Evolutionary conservation across 2,113 vertebrate genomes (phyloP).

Genomic region (Passer domesticus): DNA sequence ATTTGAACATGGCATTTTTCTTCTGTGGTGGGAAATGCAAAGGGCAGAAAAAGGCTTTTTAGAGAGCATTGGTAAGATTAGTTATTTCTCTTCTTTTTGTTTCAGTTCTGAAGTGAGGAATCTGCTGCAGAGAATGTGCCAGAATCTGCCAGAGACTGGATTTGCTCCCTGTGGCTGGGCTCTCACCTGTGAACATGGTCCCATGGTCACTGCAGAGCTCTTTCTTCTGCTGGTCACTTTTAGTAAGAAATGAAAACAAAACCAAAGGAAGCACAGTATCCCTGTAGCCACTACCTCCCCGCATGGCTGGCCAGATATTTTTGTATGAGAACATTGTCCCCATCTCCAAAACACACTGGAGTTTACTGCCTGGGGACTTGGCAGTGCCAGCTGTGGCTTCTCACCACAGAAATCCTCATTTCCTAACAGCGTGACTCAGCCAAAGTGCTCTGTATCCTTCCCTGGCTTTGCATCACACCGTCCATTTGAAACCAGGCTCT

Average conservation of each 20-base stretch:
- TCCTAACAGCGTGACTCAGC: not conserved
- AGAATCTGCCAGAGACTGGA: accelerated
- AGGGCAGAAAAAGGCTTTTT: not conserved
- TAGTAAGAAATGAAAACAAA: not conserved
- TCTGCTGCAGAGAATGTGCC: not conserved
- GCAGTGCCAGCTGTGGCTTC: not conserved
- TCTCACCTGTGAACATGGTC: accelerated
- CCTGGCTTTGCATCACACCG: not conserved
- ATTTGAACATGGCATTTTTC: not conserved
- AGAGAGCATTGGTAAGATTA: not conserved
- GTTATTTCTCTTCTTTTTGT: not conserved
- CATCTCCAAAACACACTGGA: not conserved
- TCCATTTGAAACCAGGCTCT: not conserved
- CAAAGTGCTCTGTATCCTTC: not conserved
- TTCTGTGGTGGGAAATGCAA: not conserved
- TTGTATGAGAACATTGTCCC: not conserved
- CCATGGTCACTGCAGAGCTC: not conserved
- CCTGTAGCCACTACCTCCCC: not conserved
- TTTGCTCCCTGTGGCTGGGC: not conserved
- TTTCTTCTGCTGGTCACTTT: not conserved
- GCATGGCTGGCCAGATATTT: not conserved
- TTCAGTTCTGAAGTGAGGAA: not conserved
- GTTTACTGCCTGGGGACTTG: not conserved
- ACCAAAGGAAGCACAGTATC: not conserved
- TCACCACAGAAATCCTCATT: constrained; percentile 3